Base-by-base conservation (phyloP, 2,113 vertebrate species). In the Atrichornis clamosus region DNA sequence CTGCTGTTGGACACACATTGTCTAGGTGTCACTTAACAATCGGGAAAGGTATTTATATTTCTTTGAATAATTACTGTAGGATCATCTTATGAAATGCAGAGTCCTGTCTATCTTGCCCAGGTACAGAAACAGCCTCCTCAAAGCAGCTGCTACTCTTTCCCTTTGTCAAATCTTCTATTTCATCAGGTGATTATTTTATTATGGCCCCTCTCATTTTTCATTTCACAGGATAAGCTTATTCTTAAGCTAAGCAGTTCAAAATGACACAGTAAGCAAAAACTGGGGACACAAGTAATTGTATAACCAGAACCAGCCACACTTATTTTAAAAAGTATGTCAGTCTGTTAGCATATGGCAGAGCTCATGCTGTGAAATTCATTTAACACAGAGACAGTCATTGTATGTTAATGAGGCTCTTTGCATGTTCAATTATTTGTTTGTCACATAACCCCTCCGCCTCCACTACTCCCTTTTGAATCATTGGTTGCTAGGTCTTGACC, bases 311-410 rank as follows among this genome's bases (percentile, higher is more conserved):
- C 49, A 93, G 67, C 56, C 35, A 70, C 19, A 17, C 33, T 91
- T 87, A 15, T 0, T 78, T 85, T 0, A 64, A 76, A 75, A 93
- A 89, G 65, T 87, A 6, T 74, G 78, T 92, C 60, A 53, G 60
- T 44, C 55, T 94, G 47, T 87, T 94, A 85, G 90, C 60, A 62
- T 89, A 86, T 84, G 84, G 86, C 41, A 95, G 72, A 86, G 26
- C 64, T 87, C 95, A 41, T 69, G 88, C 96, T 95, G 94, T 86
- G 94, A 93, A 95, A 95, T 91, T 94, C 70, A 82, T 95, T 96
- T 86, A 91, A 92, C 49, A 47, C 33, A 46, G 58, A 94, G 63
- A 75, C 55, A 90, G 49, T 65, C 56, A 70, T 85, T 95, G 89
- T 95, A 84, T 94, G 93, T 87, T 87, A 95, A 96, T 90, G 82